Conservation (phyloP, 2,113 vertebrate species). For the Mastomys coucha region DNA sequence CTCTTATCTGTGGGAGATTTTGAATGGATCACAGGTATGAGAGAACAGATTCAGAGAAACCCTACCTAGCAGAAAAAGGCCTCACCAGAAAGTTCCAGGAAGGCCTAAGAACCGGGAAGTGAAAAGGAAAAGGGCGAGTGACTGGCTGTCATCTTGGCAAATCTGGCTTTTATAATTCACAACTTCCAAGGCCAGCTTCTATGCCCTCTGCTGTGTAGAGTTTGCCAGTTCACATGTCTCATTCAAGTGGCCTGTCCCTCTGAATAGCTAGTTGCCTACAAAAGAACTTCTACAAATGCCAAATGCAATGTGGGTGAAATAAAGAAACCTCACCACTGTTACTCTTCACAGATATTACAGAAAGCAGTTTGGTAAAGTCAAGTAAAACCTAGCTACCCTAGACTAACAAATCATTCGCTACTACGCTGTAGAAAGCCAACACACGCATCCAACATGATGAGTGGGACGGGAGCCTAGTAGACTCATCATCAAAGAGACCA, state of each 20-base stretch:
- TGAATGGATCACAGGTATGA: background rate
- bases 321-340: background rate
- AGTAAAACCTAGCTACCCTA: background rate
- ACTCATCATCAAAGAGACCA: background rate
- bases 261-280: background rate
- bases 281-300: background rate
- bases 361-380: background rate
- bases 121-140: background rate
- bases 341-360: background rate
- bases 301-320: background rate
- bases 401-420: background rate
- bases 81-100: background rate
- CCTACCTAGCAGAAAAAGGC: background rate
- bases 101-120: background rate
- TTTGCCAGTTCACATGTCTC: background rate
- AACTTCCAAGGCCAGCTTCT: background rate
- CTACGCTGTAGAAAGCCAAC: background rate
- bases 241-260: background rate
- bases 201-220: background rate
- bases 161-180: background rate
- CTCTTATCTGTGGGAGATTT: background rate
- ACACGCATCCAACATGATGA: background rate
- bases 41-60: background rate
- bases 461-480: background rate
- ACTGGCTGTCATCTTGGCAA: background rate